Percentiles rank a stretch among this genome's conserved stretches.
phyloP scores from a whole-genome alignment of 2,888 invertebrate species.

The Prosopocoilus inquinatus region DNA sequence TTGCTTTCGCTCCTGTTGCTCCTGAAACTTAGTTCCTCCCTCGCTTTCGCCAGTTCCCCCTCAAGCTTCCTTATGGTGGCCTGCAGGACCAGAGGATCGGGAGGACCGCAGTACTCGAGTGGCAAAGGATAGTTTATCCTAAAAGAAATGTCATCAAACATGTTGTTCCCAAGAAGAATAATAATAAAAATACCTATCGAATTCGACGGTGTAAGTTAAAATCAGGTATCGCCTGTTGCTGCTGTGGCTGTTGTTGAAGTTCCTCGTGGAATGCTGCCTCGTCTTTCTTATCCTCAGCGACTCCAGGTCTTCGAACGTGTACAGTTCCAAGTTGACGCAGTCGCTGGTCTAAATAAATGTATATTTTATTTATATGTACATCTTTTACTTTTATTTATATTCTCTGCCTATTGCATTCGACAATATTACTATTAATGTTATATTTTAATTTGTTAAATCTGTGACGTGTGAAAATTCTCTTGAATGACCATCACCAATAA shows the following conservation, averaged over 20 bases:
- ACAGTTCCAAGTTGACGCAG: conserved; percentile 53
- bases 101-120: conserved; percentile 55
- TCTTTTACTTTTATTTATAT: no score
- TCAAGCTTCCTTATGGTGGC: conserved; percentile 53
- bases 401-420: no score
- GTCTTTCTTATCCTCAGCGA: conserved; percentile 48
- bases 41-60: conserved; percentile 49
- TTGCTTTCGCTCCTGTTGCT: conserved; percentile 7
- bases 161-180: not conserved
- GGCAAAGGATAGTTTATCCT: conserved; percentile 57
- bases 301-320: conserved; percentile 56
- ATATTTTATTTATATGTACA: no score
- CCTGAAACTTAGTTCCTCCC: conserved; percentile 32
- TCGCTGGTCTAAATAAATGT: conserved; percentile 56
- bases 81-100: conserved; percentile 54
- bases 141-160: not conserved
- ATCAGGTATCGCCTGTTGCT: conserved; percentile 55
- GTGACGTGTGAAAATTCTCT: no score
- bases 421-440: no score
- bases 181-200: conserved; percentile 42
- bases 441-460: no score
- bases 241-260: conserved; percentile 30
- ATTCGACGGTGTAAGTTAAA: conserved; percentile 56
- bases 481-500: no score
- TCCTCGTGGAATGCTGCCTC: conserved; percentile 35